Evolutionary conservation across 2,888 invertebrate genomes (phyloP).

Genomic region (Microdon myrmicae): DNA sequence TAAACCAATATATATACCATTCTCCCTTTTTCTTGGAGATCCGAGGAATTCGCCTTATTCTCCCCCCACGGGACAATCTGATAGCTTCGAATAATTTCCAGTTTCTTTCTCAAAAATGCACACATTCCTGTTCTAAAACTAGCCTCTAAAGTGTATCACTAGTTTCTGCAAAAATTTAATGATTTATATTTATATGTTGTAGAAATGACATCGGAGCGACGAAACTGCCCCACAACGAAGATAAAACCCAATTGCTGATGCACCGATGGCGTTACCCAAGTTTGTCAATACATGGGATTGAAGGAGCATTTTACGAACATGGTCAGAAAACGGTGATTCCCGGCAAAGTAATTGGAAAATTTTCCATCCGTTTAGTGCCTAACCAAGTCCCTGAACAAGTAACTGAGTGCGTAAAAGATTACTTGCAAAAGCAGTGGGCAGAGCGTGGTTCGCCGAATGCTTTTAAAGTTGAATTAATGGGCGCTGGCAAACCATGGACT

Average conservation of each 20-base stretch:
- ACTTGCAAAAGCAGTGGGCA: conserved; percentile 82
- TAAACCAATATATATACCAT: too few relatives aligned
- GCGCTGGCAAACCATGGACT: conserved; percentile 86
- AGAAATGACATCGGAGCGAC: conserved; percentile 75
- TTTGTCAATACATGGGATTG: conserved; percentile 94
- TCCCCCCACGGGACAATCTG: background rate
- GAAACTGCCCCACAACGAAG: conserved; percentile 78
- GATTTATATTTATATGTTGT: conserved; percentile 37
- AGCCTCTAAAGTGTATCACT: conserved; percentile 1
- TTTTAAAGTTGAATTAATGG: conserved; percentile 70
- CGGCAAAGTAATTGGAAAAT: conserved; percentile 93
- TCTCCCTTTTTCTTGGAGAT: too few relatives aligned
- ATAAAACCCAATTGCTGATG: conserved; percentile 87
- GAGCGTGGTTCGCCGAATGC: conserved; percentile 86
- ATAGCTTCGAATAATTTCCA: background rate
- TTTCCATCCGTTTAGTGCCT: conserved; percentile 96
- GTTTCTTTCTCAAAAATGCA: background rate
- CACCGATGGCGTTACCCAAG: conserved; percentile 95
- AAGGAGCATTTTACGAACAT: conserved; percentile 89
- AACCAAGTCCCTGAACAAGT: conserved; percentile 87
- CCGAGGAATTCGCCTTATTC: too few relatives aligned
- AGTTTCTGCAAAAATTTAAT: background rate
- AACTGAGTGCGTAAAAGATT: conserved; percentile 80
- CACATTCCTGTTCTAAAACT: conserved; percentile 5
- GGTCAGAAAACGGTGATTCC: conserved; percentile 97